phyloP scores from a whole-genome alignment of 2,113 vertebrate genomes.

The Corydoras maculifer region DNA sequence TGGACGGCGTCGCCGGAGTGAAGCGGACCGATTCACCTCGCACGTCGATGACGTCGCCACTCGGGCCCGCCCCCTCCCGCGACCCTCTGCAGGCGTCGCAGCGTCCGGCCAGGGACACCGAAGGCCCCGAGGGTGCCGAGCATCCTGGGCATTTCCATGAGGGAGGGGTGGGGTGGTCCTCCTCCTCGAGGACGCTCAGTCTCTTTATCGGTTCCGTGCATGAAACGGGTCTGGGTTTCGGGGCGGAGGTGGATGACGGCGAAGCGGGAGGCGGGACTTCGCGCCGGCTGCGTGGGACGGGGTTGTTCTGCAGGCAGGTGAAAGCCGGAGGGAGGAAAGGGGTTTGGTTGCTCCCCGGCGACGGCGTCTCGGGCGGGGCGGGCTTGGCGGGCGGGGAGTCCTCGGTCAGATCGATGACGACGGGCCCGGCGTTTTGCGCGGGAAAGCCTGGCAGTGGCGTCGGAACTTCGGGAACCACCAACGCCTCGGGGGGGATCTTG shows the following conservation, averaged over 20 bases:
- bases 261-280: conserved; percentile 80
- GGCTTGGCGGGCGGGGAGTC: conserved; percentile 56
- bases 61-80: conserved; percentile 38
- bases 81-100: conserved; percentile 72
- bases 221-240: conserved; percentile 64
- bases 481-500: conserved; percentile 91
- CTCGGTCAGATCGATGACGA: conserved; percentile 68
- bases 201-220: conserved; percentile 71
- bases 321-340: conserved; percentile 58
- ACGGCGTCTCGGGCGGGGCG: conserved; percentile 61
- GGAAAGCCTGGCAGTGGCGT: conserved; percentile 77
- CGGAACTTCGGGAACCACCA: conserved; percentile 89
- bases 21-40: conserved; percentile 83
- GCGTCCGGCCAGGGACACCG: conserved; percentile 45
- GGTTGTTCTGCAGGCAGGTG: conserved; percentile 86
- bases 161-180: conserved; percentile 50
- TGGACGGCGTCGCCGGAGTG: conserved; percentile 86
- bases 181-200: conserved; percentile 83
- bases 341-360: conserved; percentile 45
- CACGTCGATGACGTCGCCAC: conserved; percentile 79
- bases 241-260: conserved; percentile 32
- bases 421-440: conserved; percentile 52
- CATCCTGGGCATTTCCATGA: conserved; percentile 79
- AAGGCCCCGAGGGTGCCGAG: conserved; percentile 49
- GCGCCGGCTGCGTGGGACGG: conserved; percentile 85